Evolutionary conservation across 2,797 vertebrate genomes (phyloP), one percentile per base, ranked within the genome.

Genomic region (Siniperca obscura): DNA sequence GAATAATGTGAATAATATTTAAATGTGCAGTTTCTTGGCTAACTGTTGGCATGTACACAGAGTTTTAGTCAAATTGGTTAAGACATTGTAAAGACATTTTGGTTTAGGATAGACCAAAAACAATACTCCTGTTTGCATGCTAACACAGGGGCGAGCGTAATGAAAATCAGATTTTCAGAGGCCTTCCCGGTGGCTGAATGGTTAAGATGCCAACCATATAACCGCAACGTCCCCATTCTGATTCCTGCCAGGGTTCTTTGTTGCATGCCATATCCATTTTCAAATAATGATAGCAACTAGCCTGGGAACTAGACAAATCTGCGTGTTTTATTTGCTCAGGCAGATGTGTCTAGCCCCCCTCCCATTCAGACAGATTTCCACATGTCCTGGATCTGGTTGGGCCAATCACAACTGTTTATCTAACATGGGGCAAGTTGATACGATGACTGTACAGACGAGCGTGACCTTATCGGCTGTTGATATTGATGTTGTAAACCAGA

Each of bases 101-200:
- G 40, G 62, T 77, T 73, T 40, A 36, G 25, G 22, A 69, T 21
- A 56, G 27, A 55, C 57, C 30, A 30, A 55, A 73, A 78, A 68
- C 10, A 61, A 53, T 17, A 16, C 1, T n/a, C 14, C 30, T 72
- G 42, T 60, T 62, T 62, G 19, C 12, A 62, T 40, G 12, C 44
- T 61, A 44, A 22, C 19, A n/a, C 22, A 27, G 5, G 2, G 55
- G 21, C 6, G 3, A 55, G 10, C 9, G 16, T 16, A 30, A 65
- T 50, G 14, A 48, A 21, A 76, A 50, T 57, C 40, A 25, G 4
- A 60, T 60, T 69, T 50, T 40, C 44, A 69, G 7, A 1, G 59
- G 19, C 1, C 12, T 52, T 34, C 12, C 42, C 9, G 1, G 40
- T 57, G 7, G 16, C 9, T 11, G 3, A 38, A 11, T 5, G 16